Evolutionary conservation across 2,888 invertebrate genomes (phyloP), one percentile per base, ranked within the genome.

Genomic region (Atherix ibis): DNA sequence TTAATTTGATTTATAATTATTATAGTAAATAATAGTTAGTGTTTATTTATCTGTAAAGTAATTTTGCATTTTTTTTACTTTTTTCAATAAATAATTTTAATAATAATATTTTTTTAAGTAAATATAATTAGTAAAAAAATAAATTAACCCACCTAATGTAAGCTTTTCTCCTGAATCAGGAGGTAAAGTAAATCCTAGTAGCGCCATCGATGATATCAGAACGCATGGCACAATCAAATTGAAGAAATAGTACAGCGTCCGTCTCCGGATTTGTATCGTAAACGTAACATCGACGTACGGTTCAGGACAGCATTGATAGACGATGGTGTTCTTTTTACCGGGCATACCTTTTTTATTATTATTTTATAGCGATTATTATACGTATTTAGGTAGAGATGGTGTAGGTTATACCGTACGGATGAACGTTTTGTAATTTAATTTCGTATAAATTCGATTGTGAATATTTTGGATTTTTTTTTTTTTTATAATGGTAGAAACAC

Each of bases 171-270:
- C 62, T 46, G 59, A 62, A 47, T 98, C 97, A 40, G 95, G 95
- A 45, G 98, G 97, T 58, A 98, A 70, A 46, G 94, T 91, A 70
- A 98, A 98, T 47, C 95, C 92, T 53, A 98, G 73, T 48, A 98
- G 76, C 48, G 95, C 94, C 88, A 97, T 94, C 48, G 94, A 91
- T 44, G 95, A 91, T 62, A 98, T 97, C 54, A 98, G 77, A 55
- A 97, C 89, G 64, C 95, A 95, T 48, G 97, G 98, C 55, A 97
- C 91, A 64, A 98, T 95, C 64, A 98, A 77, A 71, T 98, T 98
- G 76, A 97, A 92, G 69, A 94, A 94, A 70, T 97, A 97, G 73
- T 95, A 97, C 52, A 97, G 71, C 32, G 95, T 95, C 54, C 95
- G 73, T 57, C 97, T 73, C 48, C 95, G 75, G 54, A 98, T 91